Evolutionary conservation across 2,888 invertebrate genomes (phyloP).

Genomic region (Zaprionus obscuricornis): DNA sequence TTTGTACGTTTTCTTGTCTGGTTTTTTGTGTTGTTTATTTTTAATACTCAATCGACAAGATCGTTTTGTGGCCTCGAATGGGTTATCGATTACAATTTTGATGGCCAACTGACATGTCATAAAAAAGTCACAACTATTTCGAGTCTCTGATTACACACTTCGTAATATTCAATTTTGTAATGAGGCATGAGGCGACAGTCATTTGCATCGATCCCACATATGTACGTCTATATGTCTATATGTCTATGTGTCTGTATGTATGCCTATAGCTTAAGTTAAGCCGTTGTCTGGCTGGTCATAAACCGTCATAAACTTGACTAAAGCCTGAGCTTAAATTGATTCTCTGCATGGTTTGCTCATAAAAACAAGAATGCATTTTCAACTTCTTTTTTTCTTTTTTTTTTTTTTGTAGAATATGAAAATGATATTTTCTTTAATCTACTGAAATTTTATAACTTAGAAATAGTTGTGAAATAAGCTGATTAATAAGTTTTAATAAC

Average conservation of each 20-base stretch:
- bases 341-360: slow-evolving; percentile 17
- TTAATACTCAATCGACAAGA: slow-evolving; percentile 39
- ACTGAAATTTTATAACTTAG: too few relatives aligned
- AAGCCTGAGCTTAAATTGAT: slow-evolving; percentile 43
- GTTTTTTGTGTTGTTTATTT: slow-evolving; percentile 20
- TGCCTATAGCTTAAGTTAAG: too few relatives aligned
- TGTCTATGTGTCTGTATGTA: neutral
- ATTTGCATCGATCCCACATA: too few relatives aligned
- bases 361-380: slow-evolving; percentile 3
- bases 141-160: slow-evolving; percentile 34
- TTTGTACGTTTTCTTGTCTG: neutral
- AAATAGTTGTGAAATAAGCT: too few relatives aligned
- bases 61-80: slow-evolving; percentile 41
- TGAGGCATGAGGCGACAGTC: slow-evolving; percentile 17
- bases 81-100: slow-evolving; percentile 61
- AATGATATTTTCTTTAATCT: too few relatives aligned
- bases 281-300: too few relatives aligned
- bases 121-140: slow-evolving; percentile 26
- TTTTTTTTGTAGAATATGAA: too few relatives aligned
- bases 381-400: too few relatives aligned
- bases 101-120: slow-evolving; percentile 59
- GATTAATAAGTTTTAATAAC: too few relatives aligned
- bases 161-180: slow-evolving; percentile 11
- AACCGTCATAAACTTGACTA: slow-evolving; percentile 61
- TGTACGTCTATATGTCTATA: neutral